Evolutionary conservation across 64 coral and sea anemone genomes (phyloP).

Genomic region (Montipora cactus): DNA sequence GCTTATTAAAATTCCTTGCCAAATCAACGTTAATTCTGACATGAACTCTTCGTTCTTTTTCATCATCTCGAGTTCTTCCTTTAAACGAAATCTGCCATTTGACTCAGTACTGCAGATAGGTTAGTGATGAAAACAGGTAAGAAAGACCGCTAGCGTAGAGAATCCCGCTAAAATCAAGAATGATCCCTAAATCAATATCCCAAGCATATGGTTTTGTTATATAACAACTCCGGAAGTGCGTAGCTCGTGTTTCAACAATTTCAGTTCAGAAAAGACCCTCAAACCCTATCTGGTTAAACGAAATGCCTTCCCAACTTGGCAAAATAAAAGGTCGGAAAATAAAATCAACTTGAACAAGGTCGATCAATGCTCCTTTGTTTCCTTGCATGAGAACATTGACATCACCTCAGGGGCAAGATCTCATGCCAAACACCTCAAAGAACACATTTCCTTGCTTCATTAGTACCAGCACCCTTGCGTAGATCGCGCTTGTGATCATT

Average conservation of each 20-base stretch:
- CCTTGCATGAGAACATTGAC: background rate
- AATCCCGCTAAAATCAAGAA: background rate
- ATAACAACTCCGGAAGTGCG: slow-evolving; percentile 16
- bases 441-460: too few relatives aligned
- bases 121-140: background rate
- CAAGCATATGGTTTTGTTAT: background rate
- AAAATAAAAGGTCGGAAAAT: background rate
- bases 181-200: background rate
- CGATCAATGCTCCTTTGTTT: background rate
- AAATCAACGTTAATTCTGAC: background rate
- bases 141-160: too few relatives aligned
- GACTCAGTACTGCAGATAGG: background rate
- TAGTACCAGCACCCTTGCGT: too few relatives aligned
- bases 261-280: background rate
- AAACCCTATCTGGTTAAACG: background rate
- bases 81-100: background rate
- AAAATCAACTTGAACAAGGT: background rate
- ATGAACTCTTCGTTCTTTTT: background rate
- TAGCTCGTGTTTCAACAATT: background rate
- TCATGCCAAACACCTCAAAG: background rate
- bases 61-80: background rate
- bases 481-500: too few relatives aligned
- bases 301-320: background rate
- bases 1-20: background rate
- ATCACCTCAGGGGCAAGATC: background rate